Conservation (phyloP, 1,140 invertebrate genomes). For the Bacillus rossius region DNA sequence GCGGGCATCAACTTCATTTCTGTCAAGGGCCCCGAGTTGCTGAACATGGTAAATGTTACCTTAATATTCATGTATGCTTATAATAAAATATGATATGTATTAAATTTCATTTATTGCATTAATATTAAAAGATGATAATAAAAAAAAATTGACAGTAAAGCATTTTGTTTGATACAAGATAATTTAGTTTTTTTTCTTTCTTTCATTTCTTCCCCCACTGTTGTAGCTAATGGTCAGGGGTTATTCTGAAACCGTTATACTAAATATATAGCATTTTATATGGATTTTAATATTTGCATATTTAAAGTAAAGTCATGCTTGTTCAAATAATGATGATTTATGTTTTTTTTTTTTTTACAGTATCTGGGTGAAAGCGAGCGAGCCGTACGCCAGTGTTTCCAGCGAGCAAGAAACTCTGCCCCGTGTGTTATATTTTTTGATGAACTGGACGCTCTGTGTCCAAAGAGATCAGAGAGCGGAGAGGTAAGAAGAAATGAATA, state of each 20-base stretch:
- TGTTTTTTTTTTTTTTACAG: constrained; percentile 50
- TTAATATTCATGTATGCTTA: too few relatives aligned
- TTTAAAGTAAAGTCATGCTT: too few relatives aligned
- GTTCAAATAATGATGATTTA: too few relatives aligned
- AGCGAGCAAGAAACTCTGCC: constrained; percentile 87
- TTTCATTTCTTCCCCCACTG: too few relatives aligned
- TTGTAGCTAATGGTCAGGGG: too few relatives aligned
- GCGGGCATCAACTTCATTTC: constrained; percentile 96
- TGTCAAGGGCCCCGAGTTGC: constrained; percentile 92
- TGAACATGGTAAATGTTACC: constrained; percentile 75
- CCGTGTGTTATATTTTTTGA: constrained; percentile 99
- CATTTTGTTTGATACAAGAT: neutral
- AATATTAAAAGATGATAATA: too few relatives aligned
- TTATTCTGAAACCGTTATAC: too few relatives aligned
- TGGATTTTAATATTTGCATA: too few relatives aligned
- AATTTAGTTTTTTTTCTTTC: neutral
- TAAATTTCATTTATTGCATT: too few relatives aligned
- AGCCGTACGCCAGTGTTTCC: constrained; percentile 91
- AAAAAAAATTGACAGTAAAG: too few relatives aligned
- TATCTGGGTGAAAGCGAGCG: constrained; percentile 99
- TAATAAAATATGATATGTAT: too few relatives aligned
- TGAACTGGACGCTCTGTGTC: constrained; percentile 96
- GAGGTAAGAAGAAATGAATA: constrained; percentile 1
- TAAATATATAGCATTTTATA: too few relatives aligned
- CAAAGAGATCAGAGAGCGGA: constrained; percentile 46